A percentile compares a stretch with the other conserved stretches of the same genome.
phyloP scores from a whole-genome alignment of 2,888 invertebrate species.

The Vesta saturnalis region DNA sequence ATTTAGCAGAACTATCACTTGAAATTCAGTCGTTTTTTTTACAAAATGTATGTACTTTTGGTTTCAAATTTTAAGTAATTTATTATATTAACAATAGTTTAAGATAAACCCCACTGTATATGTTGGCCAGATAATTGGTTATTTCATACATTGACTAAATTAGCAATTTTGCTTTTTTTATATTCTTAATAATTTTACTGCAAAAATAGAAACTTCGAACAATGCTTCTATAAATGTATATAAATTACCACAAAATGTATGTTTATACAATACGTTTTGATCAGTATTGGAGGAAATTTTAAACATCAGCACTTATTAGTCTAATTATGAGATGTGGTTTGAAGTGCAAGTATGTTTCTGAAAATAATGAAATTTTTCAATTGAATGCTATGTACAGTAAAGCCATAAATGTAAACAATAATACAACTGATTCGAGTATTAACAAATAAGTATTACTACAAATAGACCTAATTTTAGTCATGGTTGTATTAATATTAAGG shows the following conservation, averaged over 20 bases:
- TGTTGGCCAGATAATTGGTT: not conserved
- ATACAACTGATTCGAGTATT: constrained; percentile 18
- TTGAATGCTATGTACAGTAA: constrained; percentile 25
- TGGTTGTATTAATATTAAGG: constrained; percentile 16
- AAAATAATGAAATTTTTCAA: not conserved
- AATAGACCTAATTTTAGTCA: constrained; percentile 16
- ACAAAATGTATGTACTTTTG: no score
- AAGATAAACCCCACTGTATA: constrained; percentile 3
- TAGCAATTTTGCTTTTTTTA: constrained; percentile 22
- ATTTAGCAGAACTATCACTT: constrained; percentile 15
- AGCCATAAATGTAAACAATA: constrained; percentile 17
- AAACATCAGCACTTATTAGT: constrained; percentile 1
- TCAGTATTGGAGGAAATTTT: constrained; percentile 2
- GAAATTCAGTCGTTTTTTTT: constrained; percentile 11
- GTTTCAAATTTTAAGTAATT: not conserved
- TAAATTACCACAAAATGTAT: constrained; percentile 15
- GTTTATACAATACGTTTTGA: constrained; percentile 22
- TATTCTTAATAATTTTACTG: constrained; percentile 24
- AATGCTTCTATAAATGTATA: constrained; percentile 9
- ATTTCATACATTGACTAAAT: constrained; percentile 10
- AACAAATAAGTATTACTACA: constrained; percentile 10
- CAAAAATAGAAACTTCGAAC: constrained; percentile 31
- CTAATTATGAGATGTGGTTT: not conserved
- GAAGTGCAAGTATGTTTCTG: not conserved
- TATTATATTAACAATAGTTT: not conserved